phyloP scores from a whole-genome alignment of 2,113 vertebrate species.

The Steatornis caripensis region DNA sequence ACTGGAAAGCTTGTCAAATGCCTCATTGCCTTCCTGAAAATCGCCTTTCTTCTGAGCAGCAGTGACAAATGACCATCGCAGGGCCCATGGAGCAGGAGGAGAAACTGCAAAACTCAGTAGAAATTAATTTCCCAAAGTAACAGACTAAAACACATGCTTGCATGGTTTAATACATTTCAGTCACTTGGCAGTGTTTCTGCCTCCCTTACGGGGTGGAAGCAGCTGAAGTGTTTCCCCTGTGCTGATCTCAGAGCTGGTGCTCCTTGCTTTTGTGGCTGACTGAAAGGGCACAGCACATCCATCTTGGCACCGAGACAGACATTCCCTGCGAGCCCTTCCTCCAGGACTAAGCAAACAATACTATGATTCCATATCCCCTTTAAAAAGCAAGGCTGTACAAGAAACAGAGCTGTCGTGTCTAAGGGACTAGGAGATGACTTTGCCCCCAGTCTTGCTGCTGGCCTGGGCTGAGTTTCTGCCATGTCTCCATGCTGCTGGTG shows the following conservation, averaged over 20 bases:
- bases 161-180: background rate
- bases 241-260: background rate
- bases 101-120: background rate
- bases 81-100: background rate
- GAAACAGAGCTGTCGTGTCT: accelerated
- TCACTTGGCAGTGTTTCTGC: background rate
- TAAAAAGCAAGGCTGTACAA: background rate
- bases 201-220: background rate
- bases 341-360: background rate
- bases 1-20: conserved; percentile 28
- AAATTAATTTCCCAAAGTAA: conserved; percentile 21
- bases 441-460: background rate
- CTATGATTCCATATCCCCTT: background rate
- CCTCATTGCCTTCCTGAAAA: conserved; percentile 41
- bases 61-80: conserved; percentile 27
- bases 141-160: background rate
- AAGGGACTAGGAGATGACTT: background rate
- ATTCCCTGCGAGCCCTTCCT: background rate
- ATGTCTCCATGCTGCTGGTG: background rate
- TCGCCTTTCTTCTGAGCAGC: background rate
- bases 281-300: background rate
- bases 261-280: background rate
- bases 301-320: accelerated
- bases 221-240: background rate
- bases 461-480: background rate